Conservation (phyloP, 2,797 vertebrate genomes). For the Enteromius mattozi region DNA sequence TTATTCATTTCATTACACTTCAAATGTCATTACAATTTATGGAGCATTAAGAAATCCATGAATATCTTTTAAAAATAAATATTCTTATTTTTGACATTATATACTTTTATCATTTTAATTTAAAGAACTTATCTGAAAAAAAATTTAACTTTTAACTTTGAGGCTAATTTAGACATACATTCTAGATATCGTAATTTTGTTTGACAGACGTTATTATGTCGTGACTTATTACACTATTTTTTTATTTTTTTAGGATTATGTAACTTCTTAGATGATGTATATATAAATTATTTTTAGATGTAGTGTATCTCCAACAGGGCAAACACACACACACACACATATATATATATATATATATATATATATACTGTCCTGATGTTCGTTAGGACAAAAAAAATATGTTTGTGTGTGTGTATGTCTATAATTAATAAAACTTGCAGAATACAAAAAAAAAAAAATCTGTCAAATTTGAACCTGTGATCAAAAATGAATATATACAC, state of each 20-base stretch:
- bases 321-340: neutral
- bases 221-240: neutral
- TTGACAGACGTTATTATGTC: neutral
- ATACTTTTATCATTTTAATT: neutral
- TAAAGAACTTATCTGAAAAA: neutral
- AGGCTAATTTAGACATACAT: neutral
- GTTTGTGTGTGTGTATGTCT: no score
- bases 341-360: no score
- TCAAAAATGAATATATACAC: neutral
- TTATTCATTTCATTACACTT: neutral
- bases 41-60: neutral
- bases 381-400: no score
- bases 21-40: neutral
- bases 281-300: no score
- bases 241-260: neutral
- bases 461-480: neutral
- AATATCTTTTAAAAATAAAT: neutral
- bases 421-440: neutral
- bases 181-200: neutral
- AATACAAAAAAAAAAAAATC: neutral
- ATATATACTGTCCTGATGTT: no score
- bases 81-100: neutral
- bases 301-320: neutral
- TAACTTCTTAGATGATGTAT: neutral
- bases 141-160: neutral